Base-by-base conservation (phyloP, 2,888 invertebrate genomes). In the Tetranychus truncatus region DNA sequence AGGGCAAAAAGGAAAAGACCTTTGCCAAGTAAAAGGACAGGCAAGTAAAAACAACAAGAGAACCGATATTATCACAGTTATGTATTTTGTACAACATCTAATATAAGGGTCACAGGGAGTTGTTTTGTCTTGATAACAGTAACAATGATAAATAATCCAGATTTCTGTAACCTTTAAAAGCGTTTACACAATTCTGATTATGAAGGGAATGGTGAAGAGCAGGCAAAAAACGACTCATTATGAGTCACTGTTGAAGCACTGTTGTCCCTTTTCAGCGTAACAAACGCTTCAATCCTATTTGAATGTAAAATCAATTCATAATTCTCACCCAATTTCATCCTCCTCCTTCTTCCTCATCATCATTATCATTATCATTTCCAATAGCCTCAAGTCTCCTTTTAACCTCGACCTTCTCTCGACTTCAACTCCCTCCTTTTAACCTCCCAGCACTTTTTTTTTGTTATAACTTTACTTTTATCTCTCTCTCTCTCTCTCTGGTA, bases 251-350 rank as follows among this genome's bases (percentile, higher is more conserved):
- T 46, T 55, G 11, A 55, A 1, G 5, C 55, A 15, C 55, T 15
- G n/a, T 55, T 15, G 11, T 55, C 15, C 15, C 15, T 15, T 55
- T 9, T 11, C 4, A 55, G 55, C 55, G 55, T 55, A 55, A 55
- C 55, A 55, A 55, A 55, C 55, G 55, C 9, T 55, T 55, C 5
- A 55, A 15, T 15, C 55, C 55, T 6, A 55, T 55, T 55, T 55
- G 55, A 55, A 55, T 55, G 55, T 55, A 55, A 55, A 55, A 55
- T 55, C 55, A 55, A 55, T 55, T 55, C 55, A 55, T 55, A 55
- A 9, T 55, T 55, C 55, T 55, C 55, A 55, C 55, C 55, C 55
- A 55, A 55, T 55, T 55, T 55, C 55, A 55, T 55, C 15, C 15
- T 15, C 15, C 55, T 55, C 15, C 55, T 15, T 55, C 55, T 15